Conservation (phyloP, 2,888 invertebrate genomes). For the Lacanobia oleracea region DNA sequence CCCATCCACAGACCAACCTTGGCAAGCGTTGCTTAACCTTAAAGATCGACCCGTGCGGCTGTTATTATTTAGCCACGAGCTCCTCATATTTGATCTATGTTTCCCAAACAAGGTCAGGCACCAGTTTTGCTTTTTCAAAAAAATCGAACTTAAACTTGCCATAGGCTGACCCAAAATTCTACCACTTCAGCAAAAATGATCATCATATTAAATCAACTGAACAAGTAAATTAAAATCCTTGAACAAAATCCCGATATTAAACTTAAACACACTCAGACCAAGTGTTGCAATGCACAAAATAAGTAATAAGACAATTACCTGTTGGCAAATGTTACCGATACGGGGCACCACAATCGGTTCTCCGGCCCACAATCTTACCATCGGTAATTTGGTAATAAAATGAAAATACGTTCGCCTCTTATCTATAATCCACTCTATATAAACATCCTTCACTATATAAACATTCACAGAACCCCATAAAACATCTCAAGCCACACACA, state of each 20-base stretch:
- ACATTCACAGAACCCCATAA: constrained; percentile 73
- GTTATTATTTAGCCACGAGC: too few relatives aligned
- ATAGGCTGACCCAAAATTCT: not conserved
- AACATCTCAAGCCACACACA: constrained; percentile 69
- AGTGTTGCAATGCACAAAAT: constrained; percentile 84
- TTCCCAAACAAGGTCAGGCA: not conserved
- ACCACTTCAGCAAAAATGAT: not conserved
- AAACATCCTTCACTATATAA: constrained; percentile 87
- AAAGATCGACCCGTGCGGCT: too few relatives aligned
- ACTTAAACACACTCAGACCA: constrained; percentile 58
- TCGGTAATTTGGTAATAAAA: constrained; percentile 91
- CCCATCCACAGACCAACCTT: too few relatives aligned
- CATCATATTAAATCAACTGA: constrained; percentile 9
- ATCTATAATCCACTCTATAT: constrained; percentile 89
- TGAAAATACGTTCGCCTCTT: constrained; percentile 89
- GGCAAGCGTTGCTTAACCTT: too few relatives aligned
- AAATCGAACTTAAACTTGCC: too few relatives aligned
- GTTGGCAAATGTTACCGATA: constrained; percentile 88
- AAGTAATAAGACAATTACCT: constrained; percentile 85
- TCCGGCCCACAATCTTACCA: constrained; percentile 82
- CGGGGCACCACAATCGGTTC: constrained; percentile 80
- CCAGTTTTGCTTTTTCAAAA: not conserved
- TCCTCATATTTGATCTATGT: too few relatives aligned
- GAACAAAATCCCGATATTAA: constrained; percentile 44
- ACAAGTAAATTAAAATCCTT: constrained; percentile 27